Conservation (phyloP, 2,113 vertebrate species). For the Myotis yumanensis region DNA sequence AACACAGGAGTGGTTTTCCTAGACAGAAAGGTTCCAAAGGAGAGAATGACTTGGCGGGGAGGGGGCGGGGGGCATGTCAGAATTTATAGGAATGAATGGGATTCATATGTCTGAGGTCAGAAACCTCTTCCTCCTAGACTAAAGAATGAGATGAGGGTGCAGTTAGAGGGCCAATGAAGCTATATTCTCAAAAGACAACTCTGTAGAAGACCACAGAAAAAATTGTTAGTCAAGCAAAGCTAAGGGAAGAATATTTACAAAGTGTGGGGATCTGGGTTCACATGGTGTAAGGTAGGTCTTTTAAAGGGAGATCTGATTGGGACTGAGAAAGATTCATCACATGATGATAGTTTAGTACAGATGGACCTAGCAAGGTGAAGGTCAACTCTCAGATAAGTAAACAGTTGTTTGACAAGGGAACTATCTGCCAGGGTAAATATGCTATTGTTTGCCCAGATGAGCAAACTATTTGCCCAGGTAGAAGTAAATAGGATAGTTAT, state of each 20-base stretch:
- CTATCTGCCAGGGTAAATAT: background rate
- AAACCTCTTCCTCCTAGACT: background rate
- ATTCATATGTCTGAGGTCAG: background rate
- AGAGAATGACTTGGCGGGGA: background rate
- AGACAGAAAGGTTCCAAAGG: background rate
- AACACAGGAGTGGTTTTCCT: background rate
- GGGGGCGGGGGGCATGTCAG: background rate
- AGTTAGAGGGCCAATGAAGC: background rate
- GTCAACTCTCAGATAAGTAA: background rate
- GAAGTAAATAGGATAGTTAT: slow-evolving; percentile 19
- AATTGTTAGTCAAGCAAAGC: background rate
- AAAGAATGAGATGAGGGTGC: background rate
- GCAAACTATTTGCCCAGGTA: background rate
- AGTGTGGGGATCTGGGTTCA: background rate
- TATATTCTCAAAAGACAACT: background rate
- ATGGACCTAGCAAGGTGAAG: background rate
- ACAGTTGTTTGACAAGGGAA: background rate
- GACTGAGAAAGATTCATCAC: background rate
- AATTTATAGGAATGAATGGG: background rate
- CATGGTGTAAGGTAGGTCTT: background rate
- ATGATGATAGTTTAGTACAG: background rate
- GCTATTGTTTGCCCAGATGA: background rate
- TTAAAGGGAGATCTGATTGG: background rate
- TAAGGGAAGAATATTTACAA: background rate
- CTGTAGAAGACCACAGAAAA: background rate